These are phyloP conservation scores for Barbus barbus DNA, from an alignment of 2,113 vertebrate genomes.

Conservation along the genomic window DNA sequence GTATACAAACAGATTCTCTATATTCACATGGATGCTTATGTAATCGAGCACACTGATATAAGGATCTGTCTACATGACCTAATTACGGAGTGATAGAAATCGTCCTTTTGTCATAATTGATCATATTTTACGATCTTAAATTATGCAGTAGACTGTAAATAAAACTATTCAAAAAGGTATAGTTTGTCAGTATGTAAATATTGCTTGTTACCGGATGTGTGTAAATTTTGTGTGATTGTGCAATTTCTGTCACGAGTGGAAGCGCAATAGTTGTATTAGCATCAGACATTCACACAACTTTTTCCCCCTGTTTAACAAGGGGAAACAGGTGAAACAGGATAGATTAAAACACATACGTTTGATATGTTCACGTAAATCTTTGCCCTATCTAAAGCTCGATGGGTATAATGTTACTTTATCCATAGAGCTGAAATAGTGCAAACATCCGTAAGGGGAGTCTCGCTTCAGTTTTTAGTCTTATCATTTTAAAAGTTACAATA, in stretches of 20 bases:
- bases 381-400: conserved; percentile 38
- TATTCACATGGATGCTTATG: background rate
- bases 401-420: conserved; percentile 25
- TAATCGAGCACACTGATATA: conserved; percentile 27
- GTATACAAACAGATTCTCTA: no score
- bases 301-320: background rate
- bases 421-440: background rate
- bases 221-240: background rate
- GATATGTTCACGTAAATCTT: conserved; percentile 48
- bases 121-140: conserved; percentile 44
- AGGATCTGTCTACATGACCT: background rate
- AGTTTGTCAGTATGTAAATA: conserved; percentile 57
- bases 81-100: background rate
- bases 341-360: background rate
- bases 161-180: conserved; percentile 28
- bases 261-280: background rate
- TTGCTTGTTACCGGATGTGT: conserved; percentile 43
- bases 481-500: background rate
- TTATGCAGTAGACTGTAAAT: conserved; percentile 47
- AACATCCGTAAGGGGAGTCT: background rate
- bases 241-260: background rate
- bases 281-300: background rate
- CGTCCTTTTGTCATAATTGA: background rate
- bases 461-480: background rate
- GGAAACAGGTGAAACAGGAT: background rate